phyloP scores from a whole-genome alignment of 2,113 vertebrate species.

The Planiliza haematocheilus region DNA sequence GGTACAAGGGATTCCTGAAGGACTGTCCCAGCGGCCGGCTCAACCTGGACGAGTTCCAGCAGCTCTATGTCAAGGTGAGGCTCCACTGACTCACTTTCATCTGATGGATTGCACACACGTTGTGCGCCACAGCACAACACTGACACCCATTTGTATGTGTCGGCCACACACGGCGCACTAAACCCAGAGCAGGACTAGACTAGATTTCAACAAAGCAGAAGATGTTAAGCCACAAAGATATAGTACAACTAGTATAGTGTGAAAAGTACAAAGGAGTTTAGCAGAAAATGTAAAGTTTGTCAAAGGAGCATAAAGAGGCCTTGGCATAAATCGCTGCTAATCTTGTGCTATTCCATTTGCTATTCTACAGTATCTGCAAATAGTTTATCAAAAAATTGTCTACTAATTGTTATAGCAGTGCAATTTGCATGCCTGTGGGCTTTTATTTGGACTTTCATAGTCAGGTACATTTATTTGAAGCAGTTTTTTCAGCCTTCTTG shows the following conservation, averaged over 20 bases:
- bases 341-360: too few relatives aligned
- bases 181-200: background rate
- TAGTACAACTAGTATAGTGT: background rate
- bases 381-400: too few relatives aligned
- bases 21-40: constrained; percentile 85
- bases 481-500: too few relatives aligned
- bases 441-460: too few relatives aligned
- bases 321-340: too few relatives aligned
- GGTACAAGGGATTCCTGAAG: constrained; percentile 88
- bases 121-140: background rate
- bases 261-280: background rate
- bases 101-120: constrained; percentile 14
- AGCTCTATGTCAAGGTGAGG: constrained; percentile 96
- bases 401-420: too few relatives aligned
- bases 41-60: constrained; percentile 87
- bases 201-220: background rate
- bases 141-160: background rate
- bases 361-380: too few relatives aligned
- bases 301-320: background rate
- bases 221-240: constrained; percentile 5
- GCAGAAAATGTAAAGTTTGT: background rate
- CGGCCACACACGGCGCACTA: background rate
- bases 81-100: constrained; percentile 29
- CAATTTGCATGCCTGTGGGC: too few relatives aligned
- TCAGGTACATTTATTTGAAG: too few relatives aligned